phyloP scores from a whole-genome alignment of 2,113 vertebrate species.

The Paedocypris sp. region DNA sequence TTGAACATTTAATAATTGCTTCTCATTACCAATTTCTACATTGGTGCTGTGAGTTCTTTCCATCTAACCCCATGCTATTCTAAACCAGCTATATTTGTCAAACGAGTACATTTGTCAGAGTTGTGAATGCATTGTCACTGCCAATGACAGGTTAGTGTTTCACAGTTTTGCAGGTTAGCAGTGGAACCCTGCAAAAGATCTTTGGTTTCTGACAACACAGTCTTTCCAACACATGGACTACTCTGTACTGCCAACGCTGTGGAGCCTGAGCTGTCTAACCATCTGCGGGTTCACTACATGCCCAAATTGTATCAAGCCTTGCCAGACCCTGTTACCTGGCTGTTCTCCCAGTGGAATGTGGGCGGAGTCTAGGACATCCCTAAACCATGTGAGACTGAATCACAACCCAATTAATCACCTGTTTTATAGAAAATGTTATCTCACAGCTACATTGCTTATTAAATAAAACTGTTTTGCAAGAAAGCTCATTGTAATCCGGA shows the following conservation, averaged over 20 bases:
- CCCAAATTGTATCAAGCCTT: slow-evolving; percentile 22
- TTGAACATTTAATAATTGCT: too few relatives aligned
- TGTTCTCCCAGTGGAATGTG: slow-evolving; percentile 15
- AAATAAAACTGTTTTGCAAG: too few relatives aligned
- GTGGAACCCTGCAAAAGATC: too few relatives aligned
- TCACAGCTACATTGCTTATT: slow-evolving; percentile 7
- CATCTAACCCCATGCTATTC: too few relatives aligned
- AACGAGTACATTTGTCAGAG: too few relatives aligned
- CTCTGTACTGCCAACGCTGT: neutral
- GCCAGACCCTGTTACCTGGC: slow-evolving; percentile 26
- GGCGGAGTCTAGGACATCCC: slow-evolving; percentile 24
- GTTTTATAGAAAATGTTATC: slow-evolving; percentile 12
- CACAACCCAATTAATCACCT: neutral
- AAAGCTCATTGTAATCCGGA: too few relatives aligned
- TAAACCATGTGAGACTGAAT: slow-evolving; percentile 11
- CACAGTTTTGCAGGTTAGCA: too few relatives aligned
- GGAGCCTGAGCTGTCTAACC: slow-evolving; percentile 4
- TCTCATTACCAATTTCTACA: too few relatives aligned
- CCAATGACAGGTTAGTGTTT: too few relatives aligned
- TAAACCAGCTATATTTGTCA: too few relatives aligned
- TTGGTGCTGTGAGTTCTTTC: too few relatives aligned
- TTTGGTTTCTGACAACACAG: slow-evolving; percentile 3
- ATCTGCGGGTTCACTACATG: slow-evolving; percentile 21
- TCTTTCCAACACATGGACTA: slow-evolving; percentile 8
- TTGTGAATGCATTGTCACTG: too few relatives aligned